Percentiles rank a stretch among this genome's conserved stretches.
phyloP scores from a whole-genome alignment of 2,797 vertebrate genomes.

The Tapera naevia region DNA sequence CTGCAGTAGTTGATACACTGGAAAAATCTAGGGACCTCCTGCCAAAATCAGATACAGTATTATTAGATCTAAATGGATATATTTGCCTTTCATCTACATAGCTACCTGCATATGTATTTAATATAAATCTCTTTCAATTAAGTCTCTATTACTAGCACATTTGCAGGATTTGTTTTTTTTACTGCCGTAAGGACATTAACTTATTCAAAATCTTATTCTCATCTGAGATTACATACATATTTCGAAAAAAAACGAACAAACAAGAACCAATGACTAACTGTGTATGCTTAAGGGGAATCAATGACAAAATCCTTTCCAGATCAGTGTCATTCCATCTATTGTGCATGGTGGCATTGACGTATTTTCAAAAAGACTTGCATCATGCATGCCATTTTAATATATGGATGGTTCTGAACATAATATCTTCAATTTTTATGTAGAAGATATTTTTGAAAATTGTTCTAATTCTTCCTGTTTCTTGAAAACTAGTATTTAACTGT shows the following conservation, averaged over 20 bases:
- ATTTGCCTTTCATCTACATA: not conserved
- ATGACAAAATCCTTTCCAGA: not conserved
- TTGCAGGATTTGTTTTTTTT: not conserved
- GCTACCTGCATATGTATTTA: not conserved
- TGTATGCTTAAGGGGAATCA: not conserved
- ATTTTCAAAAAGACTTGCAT: not conserved
- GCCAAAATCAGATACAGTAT: conserved; percentile 23
- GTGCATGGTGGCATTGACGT: fast-evolving
- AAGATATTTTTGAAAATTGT: not conserved
- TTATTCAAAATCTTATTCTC: not conserved
- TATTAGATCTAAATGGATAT: conserved; percentile 11
- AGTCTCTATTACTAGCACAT: not conserved
- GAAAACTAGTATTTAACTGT: not conserved
- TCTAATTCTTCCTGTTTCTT: not conserved
- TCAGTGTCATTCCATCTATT: not conserved
- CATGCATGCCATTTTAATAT: not conserved
- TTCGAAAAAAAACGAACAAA: not conserved
- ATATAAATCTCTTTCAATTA: not conserved
- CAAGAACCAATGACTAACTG: not conserved
- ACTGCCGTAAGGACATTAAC: not conserved
- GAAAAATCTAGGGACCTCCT: conserved; percentile 14
- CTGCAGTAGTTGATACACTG: not conserved
- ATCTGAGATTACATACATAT: not conserved
- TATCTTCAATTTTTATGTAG: not conserved
- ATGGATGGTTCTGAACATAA: not conserved